Evolutionary conservation across 2,888 invertebrate species (phyloP), one percentile per base, ranked within the genome.

Genomic region (Eumacrocentrus americanus): DNA sequence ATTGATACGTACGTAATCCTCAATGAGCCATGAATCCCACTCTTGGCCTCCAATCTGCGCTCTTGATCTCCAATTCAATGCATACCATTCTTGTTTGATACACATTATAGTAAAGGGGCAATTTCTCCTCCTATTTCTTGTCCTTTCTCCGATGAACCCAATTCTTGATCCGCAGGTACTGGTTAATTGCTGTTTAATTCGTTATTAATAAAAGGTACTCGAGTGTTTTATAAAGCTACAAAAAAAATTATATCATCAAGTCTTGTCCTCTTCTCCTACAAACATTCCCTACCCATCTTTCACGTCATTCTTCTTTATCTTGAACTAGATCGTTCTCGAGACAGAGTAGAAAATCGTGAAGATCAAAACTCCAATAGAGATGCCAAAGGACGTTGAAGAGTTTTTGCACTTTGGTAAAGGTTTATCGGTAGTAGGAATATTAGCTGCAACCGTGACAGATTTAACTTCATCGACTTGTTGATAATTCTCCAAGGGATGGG

Each of bases 401-500:
- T 44, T 20, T 9, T 58, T 14, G 51, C 18, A 48, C 58, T 47
- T 20, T 62, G 67, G 61, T 7, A 64, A 23, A 9, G 63, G 61
- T 47, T 65, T 65, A 12, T 67, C 63, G 6, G 60, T 65, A 1
- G 58, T 62, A 4, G 55, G 52, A 9, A 60, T 51, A 5, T 53
- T 59, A 11, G 42, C 38, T 12, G 44, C 20, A 14, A 61, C 25
- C 3, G 62, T 47, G 5, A 56, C 57, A 4, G 60, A 54, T 2
- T 20, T 37, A 12, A 59, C 46, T 58, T 53, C 60, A 18, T 67
- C 67, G n/a, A 62, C 50, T 34, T 66, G 68, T 23, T 69, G 53
- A 60, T 72, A 70, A 47, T 69, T 69, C 14, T 71, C 70, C 6
- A 54, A 56, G 29, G 69, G 29, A 40, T 70, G 67, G 1, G 69